These are phyloP conservation scores for Orchestia grillus DNA, from an alignment of 1,140 invertebrate species.

Conservation along the genomic window DNA sequence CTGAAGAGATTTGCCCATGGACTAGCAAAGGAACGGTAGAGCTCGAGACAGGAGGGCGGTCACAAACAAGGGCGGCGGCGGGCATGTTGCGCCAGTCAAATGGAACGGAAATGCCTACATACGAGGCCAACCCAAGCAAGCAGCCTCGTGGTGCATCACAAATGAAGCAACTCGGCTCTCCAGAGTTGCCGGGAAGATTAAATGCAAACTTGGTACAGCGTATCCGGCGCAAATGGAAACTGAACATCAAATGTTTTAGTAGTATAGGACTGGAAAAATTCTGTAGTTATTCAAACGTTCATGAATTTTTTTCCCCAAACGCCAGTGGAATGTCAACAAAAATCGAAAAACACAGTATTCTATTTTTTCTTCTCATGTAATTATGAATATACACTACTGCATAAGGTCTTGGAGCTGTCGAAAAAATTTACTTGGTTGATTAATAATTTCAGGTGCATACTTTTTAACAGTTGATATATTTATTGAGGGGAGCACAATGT, in stretches of 20 bases:
- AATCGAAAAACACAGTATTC: neutral
- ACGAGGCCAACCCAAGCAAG: neutral
- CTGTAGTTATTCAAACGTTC: neutral
- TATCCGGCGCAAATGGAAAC: neutral
- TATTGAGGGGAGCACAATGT: no score
- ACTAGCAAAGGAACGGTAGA: neutral
- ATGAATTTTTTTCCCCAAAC: neutral
- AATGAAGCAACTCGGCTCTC: neutral
- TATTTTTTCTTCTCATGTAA: neutral
- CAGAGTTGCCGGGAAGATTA: no score
- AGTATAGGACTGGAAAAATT: neutral
- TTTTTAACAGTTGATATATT: neutral
- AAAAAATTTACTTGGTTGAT: neutral
- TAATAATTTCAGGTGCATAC: neutral
- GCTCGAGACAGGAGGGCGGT: neutral
- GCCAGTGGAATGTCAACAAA: neutral
- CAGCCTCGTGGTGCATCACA: neutral
- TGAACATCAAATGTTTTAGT: neutral
- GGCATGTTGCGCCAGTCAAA: neutral
- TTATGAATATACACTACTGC: neutral
- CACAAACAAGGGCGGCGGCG: slow-evolving; percentile 25
- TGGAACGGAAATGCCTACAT: neutral
- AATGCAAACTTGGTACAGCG: neutral
- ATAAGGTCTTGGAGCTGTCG: neutral
- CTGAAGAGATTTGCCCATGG: neutral